A percentile compares a stretch with the other conserved stretches of the same genome.
Conservation (phyloP, 2,797 vertebrate genomes). For the Hozukius guyotensis region DNA sequence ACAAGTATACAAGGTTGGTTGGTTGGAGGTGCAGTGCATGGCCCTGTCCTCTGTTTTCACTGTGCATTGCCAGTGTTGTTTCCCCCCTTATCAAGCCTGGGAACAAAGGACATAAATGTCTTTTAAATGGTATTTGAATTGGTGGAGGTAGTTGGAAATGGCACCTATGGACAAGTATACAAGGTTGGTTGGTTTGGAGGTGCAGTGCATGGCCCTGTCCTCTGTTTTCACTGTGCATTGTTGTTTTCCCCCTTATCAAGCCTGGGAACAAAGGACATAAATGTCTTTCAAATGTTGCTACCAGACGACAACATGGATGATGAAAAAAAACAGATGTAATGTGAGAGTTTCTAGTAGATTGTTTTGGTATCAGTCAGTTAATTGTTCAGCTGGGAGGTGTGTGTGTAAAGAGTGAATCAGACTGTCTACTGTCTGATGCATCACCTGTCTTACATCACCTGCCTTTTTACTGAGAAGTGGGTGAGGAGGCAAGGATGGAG, state of each 20-base stretch:
- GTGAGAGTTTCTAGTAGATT: background rate
- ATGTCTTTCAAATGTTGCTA: background rate
- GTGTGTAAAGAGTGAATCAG: conserved; percentile 49
- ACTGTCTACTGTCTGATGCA: conserved; percentile 43
- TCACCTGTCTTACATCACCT: conserved; percentile 57
- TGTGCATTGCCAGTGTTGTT: background rate
- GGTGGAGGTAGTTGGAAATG: conserved; percentile 89
- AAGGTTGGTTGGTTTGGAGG: conserved; percentile 84
- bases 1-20: conserved; percentile 93
- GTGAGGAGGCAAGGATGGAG: conserved; percentile 19
- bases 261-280: background rate
- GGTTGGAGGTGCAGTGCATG: conserved; percentile 59
- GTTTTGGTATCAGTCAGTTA: background rate
- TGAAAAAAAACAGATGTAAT: background rate
- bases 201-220: conserved; percentile 64
- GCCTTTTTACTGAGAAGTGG: conserved; percentile 16
- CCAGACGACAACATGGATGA: background rate
- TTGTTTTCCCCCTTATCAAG: background rate
- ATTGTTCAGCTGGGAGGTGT: conserved; percentile 18
- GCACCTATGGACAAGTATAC: conserved; percentile 94
- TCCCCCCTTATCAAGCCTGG: background rate
- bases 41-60: conserved; percentile 53
- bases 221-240: conserved; percentile 23
- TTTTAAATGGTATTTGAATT: background rate
- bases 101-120: background rate